phyloP scores from a whole-genome alignment of 2,888 invertebrate genomes.

The Capitulum mitella region DNA sequence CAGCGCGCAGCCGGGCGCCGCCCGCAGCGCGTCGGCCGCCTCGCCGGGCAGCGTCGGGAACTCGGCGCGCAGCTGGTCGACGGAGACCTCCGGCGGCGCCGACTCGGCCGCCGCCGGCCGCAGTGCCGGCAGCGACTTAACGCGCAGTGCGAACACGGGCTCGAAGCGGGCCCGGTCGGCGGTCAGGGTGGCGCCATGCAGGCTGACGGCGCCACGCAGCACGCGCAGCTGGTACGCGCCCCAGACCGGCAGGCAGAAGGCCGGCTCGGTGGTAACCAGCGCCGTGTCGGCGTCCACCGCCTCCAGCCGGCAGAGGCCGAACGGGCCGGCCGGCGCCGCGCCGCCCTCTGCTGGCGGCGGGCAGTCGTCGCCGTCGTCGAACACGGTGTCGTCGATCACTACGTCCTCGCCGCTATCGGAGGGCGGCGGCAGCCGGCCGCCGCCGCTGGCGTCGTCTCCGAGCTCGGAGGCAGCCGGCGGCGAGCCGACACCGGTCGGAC shows the following conservation, averaged over 20 bases:
- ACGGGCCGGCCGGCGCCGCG: not conserved
- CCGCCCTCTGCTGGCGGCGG: too few species aligned
- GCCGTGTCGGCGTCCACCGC: not conserved
- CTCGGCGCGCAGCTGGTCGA: not conserved
- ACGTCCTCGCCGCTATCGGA: not conserved
- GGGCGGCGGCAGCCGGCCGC: not conserved
- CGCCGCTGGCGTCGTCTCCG: too few species aligned
- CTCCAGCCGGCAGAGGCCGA: not conserved
- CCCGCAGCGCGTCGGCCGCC: not conserved
- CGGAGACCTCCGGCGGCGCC: not conserved
- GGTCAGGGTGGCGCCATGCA: not conserved
- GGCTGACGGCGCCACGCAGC: not conserved
- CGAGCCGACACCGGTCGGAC: too few species aligned
- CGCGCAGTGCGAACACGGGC: constrained; percentile 18
- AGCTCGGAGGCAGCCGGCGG: too few species aligned
- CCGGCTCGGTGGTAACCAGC: not conserved
- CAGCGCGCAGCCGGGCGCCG: not conserved
- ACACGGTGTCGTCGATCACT: not conserved
- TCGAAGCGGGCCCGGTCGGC: not conserved
- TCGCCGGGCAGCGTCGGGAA: not conserved
- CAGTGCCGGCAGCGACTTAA: not conserved
- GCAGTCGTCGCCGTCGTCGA: not conserved
- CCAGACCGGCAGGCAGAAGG: not conserved
- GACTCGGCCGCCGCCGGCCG: not conserved
- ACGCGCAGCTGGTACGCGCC: constrained; percentile 5